These are phyloP conservation scores for Oscarella lobularis DNA, from an alignment of 37 sponge, comb jelly and placozoan species.

Conservation along the genomic window DNA sequence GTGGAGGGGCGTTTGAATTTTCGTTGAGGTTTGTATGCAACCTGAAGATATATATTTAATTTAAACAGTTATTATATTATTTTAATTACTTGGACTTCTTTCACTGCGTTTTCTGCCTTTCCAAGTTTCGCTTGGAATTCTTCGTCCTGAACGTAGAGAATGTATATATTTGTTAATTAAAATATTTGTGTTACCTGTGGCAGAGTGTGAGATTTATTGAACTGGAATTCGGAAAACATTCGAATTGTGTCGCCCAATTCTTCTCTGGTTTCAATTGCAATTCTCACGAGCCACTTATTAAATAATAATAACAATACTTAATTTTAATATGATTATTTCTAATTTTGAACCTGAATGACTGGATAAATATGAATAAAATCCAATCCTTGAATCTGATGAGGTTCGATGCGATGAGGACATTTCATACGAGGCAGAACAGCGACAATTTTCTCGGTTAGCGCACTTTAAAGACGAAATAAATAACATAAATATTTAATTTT, in stretches of 20 bases:
- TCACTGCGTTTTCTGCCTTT: conserved; percentile 21
- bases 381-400: conserved; percentile 97
- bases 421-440: conserved; percentile 90
- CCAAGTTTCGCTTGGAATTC: conserved; percentile 34
- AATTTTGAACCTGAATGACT: conserved; percentile 73
- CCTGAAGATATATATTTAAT: conserved; percentile 15
- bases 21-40: conserved; percentile 53
- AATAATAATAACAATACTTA: not conserved
- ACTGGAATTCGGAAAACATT: conserved; percentile 75
- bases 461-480: conserved; percentile 18
- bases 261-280: conserved; percentile 87
- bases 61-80: not conserved
- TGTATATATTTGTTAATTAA: not conserved
- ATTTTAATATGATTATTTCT: conserved; percentile 3
- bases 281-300: conserved; percentile 79
- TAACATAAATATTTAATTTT: too few species aligned
- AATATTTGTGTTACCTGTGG: conserved; percentile 47
- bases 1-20: conserved; percentile 41
- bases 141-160: conserved; percentile 22
- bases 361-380: conserved; percentile 97
- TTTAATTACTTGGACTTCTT: conserved; percentile 24
- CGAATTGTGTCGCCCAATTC: conserved; percentile 88
- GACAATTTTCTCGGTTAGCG: conserved; percentile 98
- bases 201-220: conserved; percentile 45
- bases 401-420: conserved; percentile 96